These are phyloP conservation scores for Drosophila serrata DNA, from an alignment of 1,140 invertebrate genomes.

Conservation along the genomic window DNA sequence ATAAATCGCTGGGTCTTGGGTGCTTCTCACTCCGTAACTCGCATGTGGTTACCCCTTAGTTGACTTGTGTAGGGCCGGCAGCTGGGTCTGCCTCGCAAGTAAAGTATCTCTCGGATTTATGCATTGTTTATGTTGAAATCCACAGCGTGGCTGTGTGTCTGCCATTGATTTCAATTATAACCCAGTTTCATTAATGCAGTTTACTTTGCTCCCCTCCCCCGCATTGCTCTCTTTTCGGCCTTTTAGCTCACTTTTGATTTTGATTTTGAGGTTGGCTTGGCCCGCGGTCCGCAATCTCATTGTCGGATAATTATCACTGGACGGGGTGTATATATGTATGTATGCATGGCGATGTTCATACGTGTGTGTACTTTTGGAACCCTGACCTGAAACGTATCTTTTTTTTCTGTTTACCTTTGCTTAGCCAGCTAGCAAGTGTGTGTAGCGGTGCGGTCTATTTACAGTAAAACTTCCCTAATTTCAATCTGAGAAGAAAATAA, in stretches of 20 bases:
- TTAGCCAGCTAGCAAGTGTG: slow-evolving; percentile 17
- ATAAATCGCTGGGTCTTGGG: slow-evolving; percentile 48
- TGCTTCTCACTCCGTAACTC: slow-evolving; percentile 11
- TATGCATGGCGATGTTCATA: slow-evolving; percentile 8
- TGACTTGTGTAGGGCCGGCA: slow-evolving; percentile 55
- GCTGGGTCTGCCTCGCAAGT: slow-evolving; percentile 35
- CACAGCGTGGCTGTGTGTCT: slow-evolving; percentile 36
- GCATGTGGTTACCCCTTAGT: slow-evolving; percentile 38
- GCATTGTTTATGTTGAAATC: slow-evolving; percentile 72
- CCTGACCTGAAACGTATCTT: slow-evolving; percentile 77
- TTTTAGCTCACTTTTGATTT: slow-evolving; percentile 26
- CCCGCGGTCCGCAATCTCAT: slow-evolving; percentile 56
- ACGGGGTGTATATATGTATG: slow-evolving; percentile 26
- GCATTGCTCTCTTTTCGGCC: slow-evolving; percentile 28
- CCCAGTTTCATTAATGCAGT: slow-evolving; percentile 73
- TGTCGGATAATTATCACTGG: slow-evolving; percentile 77
- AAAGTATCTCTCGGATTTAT: slow-evolving; percentile 61
- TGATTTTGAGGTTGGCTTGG: slow-evolving; percentile 43
- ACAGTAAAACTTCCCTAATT: slow-evolving; percentile 27
- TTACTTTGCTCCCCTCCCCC: slow-evolving; percentile 17
- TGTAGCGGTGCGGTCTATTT: slow-evolving; percentile 25
- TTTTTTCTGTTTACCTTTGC: slow-evolving; percentile 61
- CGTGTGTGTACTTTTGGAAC: slow-evolving; percentile 67
- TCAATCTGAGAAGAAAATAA: background rate
- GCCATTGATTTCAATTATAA: slow-evolving; percentile 79